These are phyloP conservation scores for Chesias legatella DNA, from an alignment of 2,888 invertebrate species.

Conservation along the genomic window DNA sequence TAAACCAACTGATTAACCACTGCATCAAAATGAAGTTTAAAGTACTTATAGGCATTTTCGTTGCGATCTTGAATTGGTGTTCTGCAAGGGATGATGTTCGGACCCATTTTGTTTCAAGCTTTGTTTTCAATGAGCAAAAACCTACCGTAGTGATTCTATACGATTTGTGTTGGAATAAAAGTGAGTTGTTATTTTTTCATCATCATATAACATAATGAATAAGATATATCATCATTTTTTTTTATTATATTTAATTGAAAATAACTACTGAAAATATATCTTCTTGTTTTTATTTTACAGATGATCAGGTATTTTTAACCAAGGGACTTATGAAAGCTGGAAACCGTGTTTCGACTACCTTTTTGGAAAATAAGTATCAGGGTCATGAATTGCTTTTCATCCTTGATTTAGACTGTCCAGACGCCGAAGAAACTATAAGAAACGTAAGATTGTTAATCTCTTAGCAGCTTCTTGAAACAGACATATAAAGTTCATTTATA, in stretches of 20 bases:
- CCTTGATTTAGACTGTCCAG: conserved; percentile 49
- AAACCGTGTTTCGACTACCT: conserved; percentile 32
- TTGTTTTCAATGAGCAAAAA: conserved; percentile 47
- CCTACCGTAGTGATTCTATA: conserved; percentile 43
- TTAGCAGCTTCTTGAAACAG: neutral
- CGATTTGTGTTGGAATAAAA: conserved; percentile 47
- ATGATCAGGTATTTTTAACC: conserved; percentile 33
- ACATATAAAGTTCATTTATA: neutral
- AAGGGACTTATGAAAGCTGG: conserved; percentile 40
- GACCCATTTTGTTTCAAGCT: conserved; percentile 45
- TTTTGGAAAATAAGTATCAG: conserved; percentile 29
- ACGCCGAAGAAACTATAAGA: conserved; percentile 32
- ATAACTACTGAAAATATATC: no score
- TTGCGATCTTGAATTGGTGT: conserved; percentile 17
- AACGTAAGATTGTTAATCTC: conserved; percentile 41
- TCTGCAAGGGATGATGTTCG: conserved; percentile 28
- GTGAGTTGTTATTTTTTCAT: conserved; percentile 40
- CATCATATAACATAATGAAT: no score
- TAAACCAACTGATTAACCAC: conserved; percentile 1
- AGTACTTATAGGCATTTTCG: conserved; percentile 11
- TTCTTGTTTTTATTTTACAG: conserved; percentile 29
- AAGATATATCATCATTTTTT: no score
- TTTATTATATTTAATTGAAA: no score
- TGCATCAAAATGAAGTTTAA: conserved; percentile 13
- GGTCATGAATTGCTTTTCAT: conserved; percentile 48